Conservation (phyloP, 2,797 vertebrate genomes). For the Botia kubotai region DNA sequence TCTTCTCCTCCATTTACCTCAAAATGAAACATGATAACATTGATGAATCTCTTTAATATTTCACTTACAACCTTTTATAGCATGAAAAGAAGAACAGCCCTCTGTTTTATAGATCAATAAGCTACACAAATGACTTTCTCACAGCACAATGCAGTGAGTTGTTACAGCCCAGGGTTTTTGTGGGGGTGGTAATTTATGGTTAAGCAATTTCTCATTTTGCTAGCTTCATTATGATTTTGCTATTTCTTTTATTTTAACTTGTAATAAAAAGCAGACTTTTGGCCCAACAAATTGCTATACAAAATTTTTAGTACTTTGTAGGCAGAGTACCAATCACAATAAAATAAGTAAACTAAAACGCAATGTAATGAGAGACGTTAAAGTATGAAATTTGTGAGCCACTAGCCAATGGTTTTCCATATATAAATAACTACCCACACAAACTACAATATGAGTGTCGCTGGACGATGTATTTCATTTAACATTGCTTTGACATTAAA, state of each 20-base stretch:
- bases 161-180: background rate
- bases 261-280: background rate
- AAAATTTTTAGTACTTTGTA: no score
- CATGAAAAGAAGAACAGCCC: constrained; percentile 10
- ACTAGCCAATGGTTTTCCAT: no score
- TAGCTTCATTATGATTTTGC: background rate
- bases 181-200: background rate
- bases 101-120: constrained; percentile 47
- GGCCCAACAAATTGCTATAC: no score
- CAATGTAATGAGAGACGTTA: background rate
- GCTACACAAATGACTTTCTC: constrained; percentile 27
- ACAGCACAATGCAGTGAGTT: constrained; percentile 7
- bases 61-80: background rate
- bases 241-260: background rate
- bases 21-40: constrained; percentile 34
- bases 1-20: background rate
- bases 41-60: constrained; percentile 43
- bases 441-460: background rate
- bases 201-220: constrained; percentile 13
- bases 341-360: background rate
- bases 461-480: no score
- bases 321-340: background rate
- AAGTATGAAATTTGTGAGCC: no score
- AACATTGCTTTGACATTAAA: background rate
- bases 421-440: no score